Evolutionary conservation across 1,140 invertebrate genomes (phyloP).

Genomic region (Solenopsis fugax): DNA sequence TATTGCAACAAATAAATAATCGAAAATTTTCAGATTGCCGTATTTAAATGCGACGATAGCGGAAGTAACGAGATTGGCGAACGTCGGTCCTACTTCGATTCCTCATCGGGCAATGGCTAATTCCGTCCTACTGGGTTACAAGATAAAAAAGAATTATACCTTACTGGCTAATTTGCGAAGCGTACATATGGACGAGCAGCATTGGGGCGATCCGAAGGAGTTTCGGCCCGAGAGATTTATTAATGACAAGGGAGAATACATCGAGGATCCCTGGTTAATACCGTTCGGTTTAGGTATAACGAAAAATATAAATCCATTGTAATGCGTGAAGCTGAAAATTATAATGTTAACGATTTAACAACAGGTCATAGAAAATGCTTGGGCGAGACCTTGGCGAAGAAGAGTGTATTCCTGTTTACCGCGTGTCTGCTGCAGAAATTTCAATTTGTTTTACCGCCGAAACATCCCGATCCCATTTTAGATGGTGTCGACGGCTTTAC

Average conservation of each 20-base stretch:
- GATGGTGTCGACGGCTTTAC: slow-evolving; percentile 83
- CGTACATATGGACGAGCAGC: slow-evolving; percentile 84
- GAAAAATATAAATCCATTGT: slow-evolving; percentile 37
- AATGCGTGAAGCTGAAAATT: neutral
- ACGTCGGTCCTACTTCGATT: slow-evolving; percentile 85
- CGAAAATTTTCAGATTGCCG: slow-evolving; percentile 80
- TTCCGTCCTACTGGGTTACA: slow-evolving; percentile 84
- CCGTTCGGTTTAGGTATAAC: slow-evolving; percentile 87
- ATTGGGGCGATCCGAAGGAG: slow-evolving; percentile 88
- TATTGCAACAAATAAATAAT: neutral
- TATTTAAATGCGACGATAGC: slow-evolving; percentile 86
- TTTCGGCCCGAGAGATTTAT: slow-evolving; percentile 89
- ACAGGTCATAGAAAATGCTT: slow-evolving; percentile 83
- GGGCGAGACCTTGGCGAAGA: slow-evolving; percentile 85
- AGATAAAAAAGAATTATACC: slow-evolving; percentile 85
- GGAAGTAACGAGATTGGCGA: slow-evolving; percentile 85
- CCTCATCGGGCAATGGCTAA: slow-evolving; percentile 82
- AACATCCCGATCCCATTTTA: slow-evolving; percentile 74
- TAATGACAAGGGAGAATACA: slow-evolving; percentile 85
- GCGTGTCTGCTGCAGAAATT: slow-evolving; percentile 84
- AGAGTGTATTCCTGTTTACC: slow-evolving; percentile 84
- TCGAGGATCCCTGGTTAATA: slow-evolving; percentile 85
- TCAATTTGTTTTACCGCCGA: slow-evolving; percentile 79
- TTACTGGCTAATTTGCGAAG: slow-evolving; percentile 83
- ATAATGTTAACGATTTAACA: slow-evolving; percentile 56